Percentiles rank a stretch among this genome's conserved stretches.
Conservation (phyloP, 2,888 invertebrate species). For the Vanessa cardui region DNA sequence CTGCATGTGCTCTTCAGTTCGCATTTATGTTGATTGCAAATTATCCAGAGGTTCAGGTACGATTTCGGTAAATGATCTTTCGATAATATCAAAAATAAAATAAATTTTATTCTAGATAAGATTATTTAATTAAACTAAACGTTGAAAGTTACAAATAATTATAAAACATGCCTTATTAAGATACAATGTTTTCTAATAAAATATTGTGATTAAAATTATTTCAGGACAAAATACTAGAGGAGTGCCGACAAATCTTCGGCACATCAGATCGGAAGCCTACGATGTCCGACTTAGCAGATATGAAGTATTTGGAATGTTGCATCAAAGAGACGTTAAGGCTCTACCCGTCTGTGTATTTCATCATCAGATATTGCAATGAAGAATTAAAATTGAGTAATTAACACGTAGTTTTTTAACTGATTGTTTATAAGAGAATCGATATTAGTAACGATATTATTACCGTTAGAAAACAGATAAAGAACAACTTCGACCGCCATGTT, state of each 20-base stretch:
- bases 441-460: not conserved
- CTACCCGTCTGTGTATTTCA: conserved; percentile 83
- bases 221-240: conserved; percentile 68
- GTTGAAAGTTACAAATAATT: no score
- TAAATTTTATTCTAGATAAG: not conserved
- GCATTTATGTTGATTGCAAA: conserved; percentile 69
- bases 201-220: conserved; percentile 6
- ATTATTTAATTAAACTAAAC: no score
- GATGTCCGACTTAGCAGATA: conserved; percentile 76
- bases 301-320: conserved; percentile 85
- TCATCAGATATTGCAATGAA: conserved; percentile 76
- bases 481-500: no score
- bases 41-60: conserved; percentile 25
- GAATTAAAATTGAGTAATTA: conserved; percentile 78
- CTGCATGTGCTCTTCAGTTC: not conserved
- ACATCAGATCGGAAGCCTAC: conserved; percentile 68
- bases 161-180: no score
- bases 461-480: not conserved
- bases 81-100: not conserved
- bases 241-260: conserved; percentile 74
- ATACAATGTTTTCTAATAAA: no score
- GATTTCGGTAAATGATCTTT: not conserved
- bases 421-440: no score
- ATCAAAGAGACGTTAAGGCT: conserved; percentile 84
- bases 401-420: no score